A percentile compares a stretch with the other conserved stretches of the same genome.
phyloP scores from a whole-genome alignment of 2,888 invertebrate genomes.

The Melanostoma scalare region DNA sequence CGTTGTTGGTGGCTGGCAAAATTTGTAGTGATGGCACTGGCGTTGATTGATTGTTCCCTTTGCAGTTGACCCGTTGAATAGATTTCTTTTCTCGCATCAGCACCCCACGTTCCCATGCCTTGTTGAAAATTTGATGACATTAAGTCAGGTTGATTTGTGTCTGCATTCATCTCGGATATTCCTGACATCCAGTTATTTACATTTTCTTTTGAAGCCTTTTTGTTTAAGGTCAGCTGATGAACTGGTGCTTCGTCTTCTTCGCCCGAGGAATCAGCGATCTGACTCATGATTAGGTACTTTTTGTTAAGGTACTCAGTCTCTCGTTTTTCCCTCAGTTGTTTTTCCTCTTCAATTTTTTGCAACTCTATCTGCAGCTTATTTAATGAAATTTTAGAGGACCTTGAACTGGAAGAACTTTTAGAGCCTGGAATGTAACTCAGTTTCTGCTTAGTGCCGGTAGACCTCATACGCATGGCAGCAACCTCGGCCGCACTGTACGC shows the following conservation, averaged over 20 bases:
- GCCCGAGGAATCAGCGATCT: constrained; percentile 1
- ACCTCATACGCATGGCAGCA: background rate
- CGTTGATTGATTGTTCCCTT: background rate
- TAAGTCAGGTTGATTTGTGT: background rate
- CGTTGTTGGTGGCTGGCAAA: background rate
- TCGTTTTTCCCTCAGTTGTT: constrained; percentile 14
- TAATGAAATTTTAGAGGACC: constrained; percentile 21
- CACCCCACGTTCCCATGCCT: background rate
- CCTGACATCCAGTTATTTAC: background rate
- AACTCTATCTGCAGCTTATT: constrained; percentile 30
- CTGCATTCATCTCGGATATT: background rate
- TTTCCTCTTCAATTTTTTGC: constrained; percentile 35
- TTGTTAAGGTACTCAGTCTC: constrained; percentile 18
- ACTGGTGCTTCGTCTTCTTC: background rate
- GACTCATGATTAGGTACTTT: constrained; percentile 17
- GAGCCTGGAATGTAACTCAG: background rate
- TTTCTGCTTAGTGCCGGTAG: background rate
- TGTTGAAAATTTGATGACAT: background rate
- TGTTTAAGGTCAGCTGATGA: too few species aligned
- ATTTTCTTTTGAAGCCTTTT: background rate
- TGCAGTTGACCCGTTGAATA: background rate
- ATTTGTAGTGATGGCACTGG: background rate
- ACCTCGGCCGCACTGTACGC: background rate
- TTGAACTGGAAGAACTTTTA: background rate
- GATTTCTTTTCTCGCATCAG: background rate